These are phyloP conservation scores for Podarcis lilfordi DNA, from an alignment of 2,797 vertebrate species.

Conservation along the genomic window DNA sequence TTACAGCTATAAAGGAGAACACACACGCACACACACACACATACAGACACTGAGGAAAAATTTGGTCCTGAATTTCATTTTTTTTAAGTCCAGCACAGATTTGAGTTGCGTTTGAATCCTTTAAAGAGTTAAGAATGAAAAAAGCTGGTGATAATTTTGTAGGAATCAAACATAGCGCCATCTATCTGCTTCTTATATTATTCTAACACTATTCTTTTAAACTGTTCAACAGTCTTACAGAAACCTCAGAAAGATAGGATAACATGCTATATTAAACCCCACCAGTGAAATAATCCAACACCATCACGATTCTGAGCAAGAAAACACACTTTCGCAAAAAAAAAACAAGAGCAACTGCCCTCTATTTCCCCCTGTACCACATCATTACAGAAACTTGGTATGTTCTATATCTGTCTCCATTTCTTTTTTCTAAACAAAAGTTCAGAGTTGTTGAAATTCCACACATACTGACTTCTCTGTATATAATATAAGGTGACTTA, in stretches of 20 bases:
- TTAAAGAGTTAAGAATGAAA: conserved; percentile 95
- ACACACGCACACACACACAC: conserved; percentile 81
- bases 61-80: conserved; percentile 97
- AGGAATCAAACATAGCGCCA: conserved; percentile 98
- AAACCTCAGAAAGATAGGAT: conserved; percentile 93
- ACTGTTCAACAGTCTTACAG: conserved; percentile 96
- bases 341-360: conserved; percentile 58
- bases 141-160: conserved; percentile 97
- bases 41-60: conserved; percentile 89
- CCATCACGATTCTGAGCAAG: conserved; percentile 85
- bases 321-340: conserved; percentile 73
- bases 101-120: conserved; percentile 98
- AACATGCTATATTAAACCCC: conserved; percentile 96
- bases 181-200: conserved; percentile 92
- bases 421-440: conserved; percentile 38
- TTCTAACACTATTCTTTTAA: conserved; percentile 91
- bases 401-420: conserved; percentile 62
- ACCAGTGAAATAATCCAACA: conserved; percentile 93
- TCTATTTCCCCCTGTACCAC: conserved; percentile 83
- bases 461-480: conserved; percentile 76
- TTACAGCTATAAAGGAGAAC: conserved; percentile 83
- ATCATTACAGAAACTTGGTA: conserved; percentile 73
- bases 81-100: conserved; percentile 98
- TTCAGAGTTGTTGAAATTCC: conserved; percentile 81
- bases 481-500: conserved; percentile 80